Evolutionary conservation across 1,140 invertebrate genomes (phyloP), one percentile per base, ranked within the genome.

Genomic region (Brachionus rotundiformis): DNA sequence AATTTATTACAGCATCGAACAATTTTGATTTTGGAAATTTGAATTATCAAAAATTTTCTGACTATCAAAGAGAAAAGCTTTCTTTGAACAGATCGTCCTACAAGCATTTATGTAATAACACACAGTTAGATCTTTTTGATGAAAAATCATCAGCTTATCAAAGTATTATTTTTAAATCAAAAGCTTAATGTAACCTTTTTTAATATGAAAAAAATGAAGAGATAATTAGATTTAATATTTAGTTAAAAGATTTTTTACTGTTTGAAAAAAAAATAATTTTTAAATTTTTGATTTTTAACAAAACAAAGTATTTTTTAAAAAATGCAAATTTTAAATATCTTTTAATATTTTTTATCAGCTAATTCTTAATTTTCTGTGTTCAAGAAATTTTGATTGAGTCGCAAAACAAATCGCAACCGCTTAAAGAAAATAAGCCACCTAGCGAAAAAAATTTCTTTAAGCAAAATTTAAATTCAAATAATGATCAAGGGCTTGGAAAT

Each of bases 381-480:
- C 4, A 41, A 73, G 68, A 73, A 73, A 25, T 47, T 13, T 23
- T 29, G 8, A 47, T 19, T 73, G 39, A 73, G 10, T 25, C 19
- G 3, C 19, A 27, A 27, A 73, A 73, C 5, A 44, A 44, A 44
- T 19, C 16, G 7, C 11, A 25, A 10, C 41, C 36, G 11, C 39
- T 25, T 16, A 73, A 73, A 73, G 68, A 73, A 73, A 73, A 73
- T 44, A 73, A 73, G 19, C 31, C 68, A 13, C 68, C 39, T 25
- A 25, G 1, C 44, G 68, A 73, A 19, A 68, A 36, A 36, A 68
- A 68, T 68, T 68, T 68, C 29, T 73, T 73, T 41, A 23, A 27
- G 25, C 25, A 68, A 23, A 54, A 54, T 54, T 4, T 8, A 3
- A 4, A 2, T 54, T 19, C 47, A 54, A 54, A 54, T 19, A 54